phyloP scores from a whole-genome alignment of 2,113 vertebrate species.

The Platysteira castanea region DNA sequence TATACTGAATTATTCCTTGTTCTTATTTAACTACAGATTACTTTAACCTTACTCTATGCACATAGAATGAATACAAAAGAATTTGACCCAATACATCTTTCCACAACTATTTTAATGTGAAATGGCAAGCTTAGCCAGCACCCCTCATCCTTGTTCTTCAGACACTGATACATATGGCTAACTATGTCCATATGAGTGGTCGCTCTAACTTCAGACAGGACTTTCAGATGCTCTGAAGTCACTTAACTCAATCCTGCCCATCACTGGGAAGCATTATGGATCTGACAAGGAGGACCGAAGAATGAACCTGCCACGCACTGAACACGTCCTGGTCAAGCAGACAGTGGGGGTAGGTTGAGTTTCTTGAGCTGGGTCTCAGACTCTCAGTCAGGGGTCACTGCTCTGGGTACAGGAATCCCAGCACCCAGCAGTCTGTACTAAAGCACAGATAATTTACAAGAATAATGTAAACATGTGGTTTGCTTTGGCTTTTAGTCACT shows the following conservation, averaged over 20 bases:
- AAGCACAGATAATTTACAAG: background rate
- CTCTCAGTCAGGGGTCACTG: background rate
- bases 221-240: background rate
- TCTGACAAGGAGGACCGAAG: background rate
- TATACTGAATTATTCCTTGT: background rate
- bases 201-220: background rate
- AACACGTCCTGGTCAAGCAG: background rate
- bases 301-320: background rate
- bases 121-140: slow-evolving; percentile 1
- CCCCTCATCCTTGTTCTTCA: background rate
- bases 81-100: background rate
- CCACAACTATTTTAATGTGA: slow-evolving; percentile 1
- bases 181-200: slow-evolving; percentile 35
- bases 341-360: background rate
- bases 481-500: background rate
- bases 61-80: background rate
- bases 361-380: background rate
- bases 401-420: background rate
- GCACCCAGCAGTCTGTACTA: background rate
- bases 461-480: background rate
- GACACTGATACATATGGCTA: background rate
- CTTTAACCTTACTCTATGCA: background rate
- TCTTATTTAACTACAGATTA: background rate
- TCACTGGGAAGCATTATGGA: background rate
- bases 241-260: background rate